A percentile compares a stretch with the other conserved stretches of the same genome.
Evolutionary conservation across 2,888 invertebrate species (phyloP).

Genomic region (Orthosia gothica): DNA sequence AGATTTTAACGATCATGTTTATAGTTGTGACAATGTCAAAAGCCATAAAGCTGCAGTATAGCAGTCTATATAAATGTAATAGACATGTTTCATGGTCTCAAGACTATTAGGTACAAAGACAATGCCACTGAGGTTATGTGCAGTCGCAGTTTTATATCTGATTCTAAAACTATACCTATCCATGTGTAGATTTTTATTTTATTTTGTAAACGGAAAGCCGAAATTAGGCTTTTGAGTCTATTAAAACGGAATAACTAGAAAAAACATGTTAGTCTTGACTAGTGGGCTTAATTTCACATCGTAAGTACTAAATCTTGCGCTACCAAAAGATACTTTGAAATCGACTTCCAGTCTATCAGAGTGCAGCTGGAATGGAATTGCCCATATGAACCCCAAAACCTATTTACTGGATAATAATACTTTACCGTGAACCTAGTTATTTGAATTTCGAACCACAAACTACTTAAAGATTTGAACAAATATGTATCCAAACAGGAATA

Average conservation of each 20-base stretch:
- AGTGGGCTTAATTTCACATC: too few relatives aligned
- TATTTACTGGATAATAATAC: neutral
- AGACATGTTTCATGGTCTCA: conserved; percentile 12
- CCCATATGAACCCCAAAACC: neutral
- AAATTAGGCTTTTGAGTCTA: neutral
- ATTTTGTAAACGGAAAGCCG: neutral
- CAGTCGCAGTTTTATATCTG: conserved; percentile 19
- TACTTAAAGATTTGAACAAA: neutral
- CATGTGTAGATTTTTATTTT: neutral
- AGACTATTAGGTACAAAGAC: conserved; percentile 29
- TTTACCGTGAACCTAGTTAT: neutral
- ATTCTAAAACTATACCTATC: neutral
- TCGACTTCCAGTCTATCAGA: neutral
- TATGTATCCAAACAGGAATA: too few relatives aligned
- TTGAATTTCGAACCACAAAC: neutral
- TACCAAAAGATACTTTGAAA: neutral
- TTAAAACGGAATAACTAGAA: neutral
- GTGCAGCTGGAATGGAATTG: neutral
- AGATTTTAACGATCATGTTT: conserved; percentile 20
- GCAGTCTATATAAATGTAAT: conserved; percentile 5
- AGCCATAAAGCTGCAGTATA: conserved; percentile 14
- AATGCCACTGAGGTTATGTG: conserved; percentile 20
- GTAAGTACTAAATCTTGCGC: too few relatives aligned
- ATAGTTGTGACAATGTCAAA: conserved; percentile 28
- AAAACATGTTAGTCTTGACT: too few relatives aligned